phyloP scores from a whole-genome alignment of 1,140 invertebrate species.

The Homalodisca vitripennis region DNA sequence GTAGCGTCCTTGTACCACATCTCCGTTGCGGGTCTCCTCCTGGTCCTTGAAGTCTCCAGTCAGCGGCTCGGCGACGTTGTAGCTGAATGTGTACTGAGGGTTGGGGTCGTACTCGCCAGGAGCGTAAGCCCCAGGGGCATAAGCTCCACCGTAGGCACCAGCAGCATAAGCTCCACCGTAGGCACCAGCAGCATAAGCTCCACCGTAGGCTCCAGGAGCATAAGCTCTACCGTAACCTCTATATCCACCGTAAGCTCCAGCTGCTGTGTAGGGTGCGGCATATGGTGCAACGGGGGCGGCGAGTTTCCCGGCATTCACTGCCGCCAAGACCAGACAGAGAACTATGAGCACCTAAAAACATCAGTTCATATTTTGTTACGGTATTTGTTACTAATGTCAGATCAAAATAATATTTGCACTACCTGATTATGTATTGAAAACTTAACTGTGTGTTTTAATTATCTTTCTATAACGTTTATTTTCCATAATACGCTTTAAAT shows the following conservation, averaged over 20 bases:
- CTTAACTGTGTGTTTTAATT: too few species aligned
- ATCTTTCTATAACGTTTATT: too few species aligned
- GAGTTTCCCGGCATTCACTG: not conserved
- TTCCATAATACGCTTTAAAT: too few species aligned
- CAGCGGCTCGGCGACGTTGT: constrained; percentile 63
- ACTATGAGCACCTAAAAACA: too few species aligned
- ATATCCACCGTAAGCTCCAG: not conserved
- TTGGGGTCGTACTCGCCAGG: constrained; percentile 39
- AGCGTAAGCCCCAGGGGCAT: constrained; percentile 51
- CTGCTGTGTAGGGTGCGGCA: not conserved
- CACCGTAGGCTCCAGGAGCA: not conserved
- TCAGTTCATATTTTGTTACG: too few species aligned
- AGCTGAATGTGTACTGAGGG: constrained; percentile 57
- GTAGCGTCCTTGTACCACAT: constrained; percentile 65
- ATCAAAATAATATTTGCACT: too few species aligned
- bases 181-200: not conserved
- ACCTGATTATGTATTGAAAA: too few species aligned
- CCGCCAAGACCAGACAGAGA: not conserved
- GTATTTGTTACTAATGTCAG: too few species aligned
- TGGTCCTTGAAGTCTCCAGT: constrained; percentile 66
- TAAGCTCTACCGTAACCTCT: constrained; percentile 1
- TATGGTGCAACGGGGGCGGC: not conserved
- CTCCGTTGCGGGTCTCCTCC: constrained; percentile 63
- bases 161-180: constrained; percentile 27
- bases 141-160: constrained; percentile 36